These are phyloP conservation scores for Bombus superbus DNA, from an alignment of 1,140 invertebrate species.

Conservation along the genomic window DNA sequence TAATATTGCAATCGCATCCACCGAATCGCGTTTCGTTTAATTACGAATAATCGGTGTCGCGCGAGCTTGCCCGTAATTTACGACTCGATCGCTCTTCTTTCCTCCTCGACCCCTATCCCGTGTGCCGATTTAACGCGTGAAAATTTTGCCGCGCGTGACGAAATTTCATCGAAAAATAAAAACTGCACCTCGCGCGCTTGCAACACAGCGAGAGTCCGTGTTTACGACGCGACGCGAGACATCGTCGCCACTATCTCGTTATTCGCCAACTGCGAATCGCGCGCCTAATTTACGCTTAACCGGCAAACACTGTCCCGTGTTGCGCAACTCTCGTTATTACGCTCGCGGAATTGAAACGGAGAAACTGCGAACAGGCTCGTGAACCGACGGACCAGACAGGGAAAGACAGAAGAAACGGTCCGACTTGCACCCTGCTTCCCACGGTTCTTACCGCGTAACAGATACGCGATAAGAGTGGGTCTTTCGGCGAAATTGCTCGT, in stretches of 20 bases:
- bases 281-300: conserved; percentile 54
- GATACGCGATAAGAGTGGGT: background rate
- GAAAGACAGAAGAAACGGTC: conserved; percentile 16
- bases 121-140: background rate
- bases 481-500: no score
- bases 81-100: background rate
- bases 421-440: conserved; percentile 46
- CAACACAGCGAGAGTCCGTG: background rate
- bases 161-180: conserved; percentile 10
- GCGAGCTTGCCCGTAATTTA: background rate
- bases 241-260: conserved; percentile 20
- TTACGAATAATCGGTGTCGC: background rate
- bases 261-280: conserved; percentile 14
- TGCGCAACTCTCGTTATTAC: conserved; percentile 44
- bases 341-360: conserved; percentile 37
- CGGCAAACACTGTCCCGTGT: conserved; percentile 14
- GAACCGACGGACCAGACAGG: background rate
- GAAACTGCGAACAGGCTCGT: conserved; percentile 35
- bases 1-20: no score
- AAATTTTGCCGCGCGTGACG: background rate
- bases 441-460: conserved; percentile 40
- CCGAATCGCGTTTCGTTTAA: background rate
- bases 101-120: background rate
- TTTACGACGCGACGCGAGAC: conserved; percentile 22
- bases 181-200: background rate